Conservation (phyloP, 2,797 vertebrate species). For the Antrozous pallidus region DNA sequence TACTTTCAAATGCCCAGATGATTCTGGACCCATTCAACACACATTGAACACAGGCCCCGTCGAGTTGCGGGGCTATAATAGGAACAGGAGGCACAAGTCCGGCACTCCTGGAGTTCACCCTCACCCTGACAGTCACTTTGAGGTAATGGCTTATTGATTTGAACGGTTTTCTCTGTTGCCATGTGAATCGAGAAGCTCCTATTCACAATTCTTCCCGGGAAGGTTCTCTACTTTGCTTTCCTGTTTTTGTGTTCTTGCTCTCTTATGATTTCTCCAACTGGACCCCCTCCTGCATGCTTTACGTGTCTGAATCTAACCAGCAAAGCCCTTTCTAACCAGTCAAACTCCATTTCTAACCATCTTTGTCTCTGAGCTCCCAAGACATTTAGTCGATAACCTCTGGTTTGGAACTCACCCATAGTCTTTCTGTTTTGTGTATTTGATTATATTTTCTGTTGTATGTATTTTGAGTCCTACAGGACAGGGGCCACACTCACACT, state of each 20-base stretch:
- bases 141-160: background rate
- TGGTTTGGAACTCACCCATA: background rate
- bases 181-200: background rate
- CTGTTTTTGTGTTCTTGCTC: background rate
- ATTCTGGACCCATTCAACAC: background rate
- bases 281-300: background rate
- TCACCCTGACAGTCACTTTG: background rate
- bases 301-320: too few relatives aligned
- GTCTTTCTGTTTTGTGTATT: background rate
- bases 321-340: background rate
- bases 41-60: background rate
- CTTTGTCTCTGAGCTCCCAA: background rate
- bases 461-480: background rate
- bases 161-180: background rate
- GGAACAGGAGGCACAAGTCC: background rate
- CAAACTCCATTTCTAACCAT: background rate
- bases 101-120: background rate
- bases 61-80: background rate
- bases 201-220: background rate
- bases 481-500: background rate
- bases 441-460: background rate
- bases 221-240: background rate
- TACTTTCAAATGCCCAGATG: background rate
- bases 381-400: background rate
- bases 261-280: background rate